Evolutionary conservation across 2,888 invertebrate genomes (phyloP), one percentile per base, ranked within the genome.

Genomic region (Hofmannophila pseudospretella): DNA sequence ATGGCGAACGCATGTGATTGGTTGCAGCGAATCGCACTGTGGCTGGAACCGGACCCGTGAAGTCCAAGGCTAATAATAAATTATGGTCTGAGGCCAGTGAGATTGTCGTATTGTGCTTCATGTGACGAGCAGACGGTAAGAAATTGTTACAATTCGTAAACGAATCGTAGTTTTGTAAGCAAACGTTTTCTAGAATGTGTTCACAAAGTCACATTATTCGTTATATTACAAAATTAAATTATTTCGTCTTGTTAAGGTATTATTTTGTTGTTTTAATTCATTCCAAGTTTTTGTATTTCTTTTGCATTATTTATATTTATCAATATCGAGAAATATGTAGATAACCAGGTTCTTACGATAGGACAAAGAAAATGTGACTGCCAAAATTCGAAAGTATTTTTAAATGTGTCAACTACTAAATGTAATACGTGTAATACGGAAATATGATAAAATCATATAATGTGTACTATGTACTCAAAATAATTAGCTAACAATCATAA

Each of bases 381-480:
- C 80, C 78, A 79, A 80, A 78, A 69, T 63, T 67, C 47, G 31
- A 68, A 71, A 78, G 77, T 79, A 79, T 79, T 76, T 77, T 75
- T 59, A 58, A 55, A 56, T 47, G 72, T 74, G 70, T 75, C 67
- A 69, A n/a, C n/a, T n/a, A n/a, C n/a, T n/a, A n/a, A n/a, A 34
- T 26, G 28, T 31, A 44, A 38, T 39, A 54, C 55, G 35, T 34
- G 44, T 2, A 4, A 23, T 23, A 23, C 5, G 4, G n/a, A n/a
- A n/a, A 42, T 65, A 56, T 65, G 58, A 59, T 65, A 38, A 58
- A 58, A 67, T 67, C 59, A 64, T 67, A 58, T 52, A 39, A 42
- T 22, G 30, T 14, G 5, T 30, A 16, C 16, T n/a, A 14, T 14
- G 7, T 4, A 10, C 14, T 3, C 3, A 7, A 13, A 29, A 8